Evolutionary conservation across 2,888 invertebrate species (phyloP).

Genomic region (Eugnorisma glareosa): DNA sequence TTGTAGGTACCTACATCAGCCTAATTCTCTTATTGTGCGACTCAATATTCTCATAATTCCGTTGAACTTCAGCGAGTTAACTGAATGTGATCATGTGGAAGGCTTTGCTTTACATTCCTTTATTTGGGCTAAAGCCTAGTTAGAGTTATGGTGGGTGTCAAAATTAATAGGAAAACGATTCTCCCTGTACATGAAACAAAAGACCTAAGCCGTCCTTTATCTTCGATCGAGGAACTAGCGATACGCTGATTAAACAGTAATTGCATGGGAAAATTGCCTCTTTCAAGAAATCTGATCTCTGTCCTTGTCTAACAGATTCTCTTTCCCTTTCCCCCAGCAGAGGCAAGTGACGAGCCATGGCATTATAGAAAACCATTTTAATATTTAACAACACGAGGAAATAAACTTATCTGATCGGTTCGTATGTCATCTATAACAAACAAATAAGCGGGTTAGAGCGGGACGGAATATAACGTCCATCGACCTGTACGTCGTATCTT

Average conservation of each 20-base stretch:
- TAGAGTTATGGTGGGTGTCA: no score
- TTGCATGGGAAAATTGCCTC: constrained; percentile 39
- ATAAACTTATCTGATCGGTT: constrained; percentile 58
- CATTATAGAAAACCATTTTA: constrained; percentile 36
- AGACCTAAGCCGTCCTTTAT: constrained; percentile 11
- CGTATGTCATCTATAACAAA: constrained; percentile 59
- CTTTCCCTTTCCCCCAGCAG: constrained; percentile 7
- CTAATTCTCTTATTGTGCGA: background rate
- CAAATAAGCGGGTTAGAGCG: constrained; percentile 54
- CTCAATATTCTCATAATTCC: background rate
- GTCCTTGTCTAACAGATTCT: constrained; percentile 29
- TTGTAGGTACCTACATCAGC: no score
- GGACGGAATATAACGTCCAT: constrained; percentile 32
- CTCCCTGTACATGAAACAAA: background rate
- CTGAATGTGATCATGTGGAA: background rate
- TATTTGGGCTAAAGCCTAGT: background rate
- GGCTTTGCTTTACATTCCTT: background rate
- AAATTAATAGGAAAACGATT: constrained; percentile 5
- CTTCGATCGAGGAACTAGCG: constrained; percentile 37
- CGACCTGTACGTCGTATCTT: constrained; percentile 28
- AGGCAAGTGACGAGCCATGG: background rate
- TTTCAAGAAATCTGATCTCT: constrained; percentile 25
- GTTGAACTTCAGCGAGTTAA: no score
- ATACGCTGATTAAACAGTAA: constrained; percentile 31
- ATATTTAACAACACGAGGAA: constrained; percentile 48